Conservation (phyloP, 2,113 vertebrate genomes). For the Menura novaehollandiae region DNA sequence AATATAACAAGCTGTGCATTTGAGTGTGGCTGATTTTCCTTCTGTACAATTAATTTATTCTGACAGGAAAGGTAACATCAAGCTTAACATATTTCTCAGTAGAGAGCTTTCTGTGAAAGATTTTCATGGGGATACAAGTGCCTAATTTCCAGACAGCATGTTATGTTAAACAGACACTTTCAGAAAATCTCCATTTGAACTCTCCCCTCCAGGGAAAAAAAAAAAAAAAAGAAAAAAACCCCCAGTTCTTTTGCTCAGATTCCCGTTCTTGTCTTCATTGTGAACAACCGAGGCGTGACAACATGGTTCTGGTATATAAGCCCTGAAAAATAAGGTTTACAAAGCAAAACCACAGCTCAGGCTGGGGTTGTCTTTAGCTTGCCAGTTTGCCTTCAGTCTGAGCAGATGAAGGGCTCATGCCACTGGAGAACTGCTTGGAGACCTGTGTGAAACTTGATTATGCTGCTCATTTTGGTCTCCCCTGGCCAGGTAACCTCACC, state of each 20-base stretch:
- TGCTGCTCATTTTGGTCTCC: neutral
- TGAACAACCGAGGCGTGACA: neutral
- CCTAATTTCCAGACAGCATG: neutral
- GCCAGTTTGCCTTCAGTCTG: neutral
- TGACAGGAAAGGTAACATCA: neutral
- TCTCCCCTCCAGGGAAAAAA: neutral
- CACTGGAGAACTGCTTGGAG: neutral
- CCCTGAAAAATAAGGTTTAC: neutral
- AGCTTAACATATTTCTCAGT: neutral
- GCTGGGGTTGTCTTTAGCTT: neutral
- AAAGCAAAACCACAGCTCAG: neutral
- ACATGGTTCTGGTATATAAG: neutral
- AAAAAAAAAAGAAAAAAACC: neutral
- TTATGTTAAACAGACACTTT: neutral
- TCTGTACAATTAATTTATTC: neutral
- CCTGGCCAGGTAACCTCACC: neutral
- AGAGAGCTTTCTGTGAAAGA: neutral
- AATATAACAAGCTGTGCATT: neutral
- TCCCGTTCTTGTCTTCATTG: neutral
- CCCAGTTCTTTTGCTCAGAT: neutral
- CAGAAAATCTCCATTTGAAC: neutral
- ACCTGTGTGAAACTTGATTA: neutral
- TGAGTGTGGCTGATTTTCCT: constrained; percentile 2
- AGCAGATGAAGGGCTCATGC: neutral
- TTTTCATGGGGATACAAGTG: neutral